Conservation (phyloP, 1,140 invertebrate species). For the Drosophila sproati region DNA sequence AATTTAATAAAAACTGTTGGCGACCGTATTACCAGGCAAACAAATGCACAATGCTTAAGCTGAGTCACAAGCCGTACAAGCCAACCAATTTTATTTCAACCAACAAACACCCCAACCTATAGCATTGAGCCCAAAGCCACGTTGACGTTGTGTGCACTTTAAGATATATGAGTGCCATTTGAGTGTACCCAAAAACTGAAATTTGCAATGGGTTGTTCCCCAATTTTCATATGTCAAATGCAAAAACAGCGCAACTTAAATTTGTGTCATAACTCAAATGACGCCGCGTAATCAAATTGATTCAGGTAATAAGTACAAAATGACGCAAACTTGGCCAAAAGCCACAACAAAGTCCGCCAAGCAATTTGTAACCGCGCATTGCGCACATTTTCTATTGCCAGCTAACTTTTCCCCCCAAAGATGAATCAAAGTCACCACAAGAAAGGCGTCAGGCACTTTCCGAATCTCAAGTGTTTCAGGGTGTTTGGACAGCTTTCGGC, state of each 20-base stretch:
- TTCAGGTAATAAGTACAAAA: constrained; percentile 39
- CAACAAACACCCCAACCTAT: not conserved
- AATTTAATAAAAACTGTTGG: constrained; percentile 79
- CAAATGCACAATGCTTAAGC: constrained; percentile 63
- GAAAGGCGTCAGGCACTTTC: constrained; percentile 46
- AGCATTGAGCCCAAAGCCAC: not conserved
- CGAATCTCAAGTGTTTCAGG: constrained; percentile 28
- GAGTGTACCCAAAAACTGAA: constrained; percentile 6
- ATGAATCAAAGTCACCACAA: constrained; percentile 55
- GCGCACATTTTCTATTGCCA: constrained; percentile 30
- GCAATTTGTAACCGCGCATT: constrained; percentile 46
- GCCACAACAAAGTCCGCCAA: constrained; percentile 64
- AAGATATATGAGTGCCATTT: constrained; percentile 52
- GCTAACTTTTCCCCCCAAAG: not conserved
- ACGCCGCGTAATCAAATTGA: constrained; percentile 46
- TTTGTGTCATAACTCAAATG: constrained; percentile 41
- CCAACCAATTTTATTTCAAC: constrained; percentile 30
- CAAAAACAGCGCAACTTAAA: constrained; percentile 25
- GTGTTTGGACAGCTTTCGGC: constrained; percentile 26
- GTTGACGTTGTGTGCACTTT: not conserved
- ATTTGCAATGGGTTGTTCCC: not conserved
- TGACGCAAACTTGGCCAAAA: constrained; percentile 33
- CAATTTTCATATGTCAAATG: constrained; percentile 31
- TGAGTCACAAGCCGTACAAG: constrained; percentile 33
- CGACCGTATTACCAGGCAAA: constrained; percentile 76